Evolutionary conservation across 1,140 invertebrate species (phyloP), one percentile per base, ranked within the genome.

Genomic region (Araneus ventricosus): DNA sequence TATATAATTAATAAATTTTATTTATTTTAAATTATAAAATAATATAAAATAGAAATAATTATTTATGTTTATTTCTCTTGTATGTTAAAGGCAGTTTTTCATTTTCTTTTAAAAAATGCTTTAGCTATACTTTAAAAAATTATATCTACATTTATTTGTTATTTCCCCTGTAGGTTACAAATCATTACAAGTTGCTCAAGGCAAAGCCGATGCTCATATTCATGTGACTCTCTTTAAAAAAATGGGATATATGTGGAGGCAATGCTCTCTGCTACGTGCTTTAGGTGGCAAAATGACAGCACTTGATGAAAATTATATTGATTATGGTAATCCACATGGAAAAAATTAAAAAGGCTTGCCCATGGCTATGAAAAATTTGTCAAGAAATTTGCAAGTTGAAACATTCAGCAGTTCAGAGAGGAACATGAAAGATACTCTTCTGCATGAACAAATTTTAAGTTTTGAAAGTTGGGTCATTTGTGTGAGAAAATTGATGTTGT

Each of bases 171-270:
- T 95, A 97, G 98, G 98, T 45, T 99, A 98, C 95, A 99, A 99
- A 96, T 97, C 97, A 10, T 96, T 99, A 90, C 97, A 98, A 95
- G 97, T 99, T 22, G 96, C 98, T 0, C 97, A 97, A 94, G 97
- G 97, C 37, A 97, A 97, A 94, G 98, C 97, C 3, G 97, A 98
- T 95, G 97, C 98, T 0, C 99, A 99, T 95, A 95, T 99, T 17
- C 99, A 99, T 95, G 97, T 96, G 4, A 99, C 98, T 10, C 96
- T 96, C 27, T n/a, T 99, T 99, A 30, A 99, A 99, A 95, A 99
- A 99, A 95, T 99, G 99, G 99, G 99, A 99, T 95, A 97, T 99
- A 89, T 99, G 99, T 96, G 98, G 99, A 41, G 98, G 98, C 41
- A 97, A 99, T 95, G 99, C n/a, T n/a, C 99, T 0, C 97, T 99